Conservation (phyloP, 2,113 vertebrate genomes). For the Ascaphus truei region DNA sequence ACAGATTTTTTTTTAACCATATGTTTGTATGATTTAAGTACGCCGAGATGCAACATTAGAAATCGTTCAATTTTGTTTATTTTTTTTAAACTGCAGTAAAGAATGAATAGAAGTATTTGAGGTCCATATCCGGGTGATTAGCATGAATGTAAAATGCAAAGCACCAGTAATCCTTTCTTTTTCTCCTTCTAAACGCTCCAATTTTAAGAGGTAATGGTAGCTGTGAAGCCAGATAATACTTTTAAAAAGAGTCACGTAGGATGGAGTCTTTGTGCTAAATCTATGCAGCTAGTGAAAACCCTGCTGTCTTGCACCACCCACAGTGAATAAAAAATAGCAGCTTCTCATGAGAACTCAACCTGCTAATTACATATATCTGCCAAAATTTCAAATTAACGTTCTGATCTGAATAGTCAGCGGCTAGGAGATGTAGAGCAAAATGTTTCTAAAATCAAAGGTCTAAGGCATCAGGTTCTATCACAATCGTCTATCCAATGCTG, state of each 20-base stretch:
- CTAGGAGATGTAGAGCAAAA: background rate
- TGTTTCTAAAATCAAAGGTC: too few relatives aligned
- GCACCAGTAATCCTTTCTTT: background rate
- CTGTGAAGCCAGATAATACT: background rate
- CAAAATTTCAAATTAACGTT: slow-evolving; percentile 39
- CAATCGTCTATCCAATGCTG: too few relatives aligned
- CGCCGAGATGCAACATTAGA: too few relatives aligned
- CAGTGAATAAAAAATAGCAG: slow-evolving; percentile 50
- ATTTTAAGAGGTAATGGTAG: background rate
- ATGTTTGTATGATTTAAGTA: too few relatives aligned
- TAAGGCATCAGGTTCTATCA: too few relatives aligned
- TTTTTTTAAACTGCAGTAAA: too few relatives aligned
- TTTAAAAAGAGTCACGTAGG: background rate
- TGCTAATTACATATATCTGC: slow-evolving; percentile 42
- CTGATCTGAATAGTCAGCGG: slow-evolving; percentile 4
- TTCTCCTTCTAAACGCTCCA: background rate
- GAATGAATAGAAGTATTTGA: too few relatives aligned
- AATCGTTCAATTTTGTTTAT: too few relatives aligned
- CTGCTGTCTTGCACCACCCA: slow-evolving; percentile 32
- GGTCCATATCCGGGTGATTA: too few relatives aligned
- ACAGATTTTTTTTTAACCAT: too few relatives aligned
- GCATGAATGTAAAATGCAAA: background rate
- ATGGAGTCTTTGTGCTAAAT: slow-evolving; percentile 1
- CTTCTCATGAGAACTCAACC: slow-evolving; percentile 42
- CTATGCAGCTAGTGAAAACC: slow-evolving; percentile 24